Conservation (phyloP, 1,140 invertebrate species). For the Ganaspis sp. region DNA sequence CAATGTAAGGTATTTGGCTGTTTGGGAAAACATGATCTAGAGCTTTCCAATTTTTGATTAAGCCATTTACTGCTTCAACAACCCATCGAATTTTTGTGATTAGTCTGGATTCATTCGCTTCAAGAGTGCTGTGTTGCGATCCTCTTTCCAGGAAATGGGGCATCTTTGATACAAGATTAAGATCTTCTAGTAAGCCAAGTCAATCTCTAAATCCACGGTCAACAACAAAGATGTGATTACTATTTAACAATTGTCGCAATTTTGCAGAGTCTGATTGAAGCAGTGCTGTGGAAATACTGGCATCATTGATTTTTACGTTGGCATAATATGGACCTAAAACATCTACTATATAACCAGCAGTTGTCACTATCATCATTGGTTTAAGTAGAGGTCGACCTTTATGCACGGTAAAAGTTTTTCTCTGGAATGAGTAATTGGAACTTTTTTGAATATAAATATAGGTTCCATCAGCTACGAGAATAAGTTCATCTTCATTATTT, state of each 20-base stretch:
- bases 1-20: not conserved
- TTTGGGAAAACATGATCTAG: too few relatives aligned
- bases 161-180: not conserved
- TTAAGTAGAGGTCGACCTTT: not conserved
- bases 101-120: too few relatives aligned
- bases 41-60: not conserved
- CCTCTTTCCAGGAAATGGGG: not conserved
- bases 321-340: not conserved
- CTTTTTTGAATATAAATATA: constrained; percentile 12
- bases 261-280: not conserved
- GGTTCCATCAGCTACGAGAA: not conserved
- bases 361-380: not conserved
- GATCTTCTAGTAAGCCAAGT: not conserved
- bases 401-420: not conserved
- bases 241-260: not conserved
- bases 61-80: too few relatives aligned
- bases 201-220: not conserved
- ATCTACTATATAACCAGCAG: not conserved
- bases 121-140: not conserved
- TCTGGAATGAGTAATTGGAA: not conserved
- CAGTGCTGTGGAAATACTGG: too few relatives aligned
- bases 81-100: too few relatives aligned
- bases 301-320: not conserved
- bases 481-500: not conserved
- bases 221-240: not conserved